A percentile compares a stretch with the other conserved stretches of the same genome.
phyloP scores from a whole-genome alignment of 2,888 invertebrate genomes.

The Drosophila buzzatii region DNA sequence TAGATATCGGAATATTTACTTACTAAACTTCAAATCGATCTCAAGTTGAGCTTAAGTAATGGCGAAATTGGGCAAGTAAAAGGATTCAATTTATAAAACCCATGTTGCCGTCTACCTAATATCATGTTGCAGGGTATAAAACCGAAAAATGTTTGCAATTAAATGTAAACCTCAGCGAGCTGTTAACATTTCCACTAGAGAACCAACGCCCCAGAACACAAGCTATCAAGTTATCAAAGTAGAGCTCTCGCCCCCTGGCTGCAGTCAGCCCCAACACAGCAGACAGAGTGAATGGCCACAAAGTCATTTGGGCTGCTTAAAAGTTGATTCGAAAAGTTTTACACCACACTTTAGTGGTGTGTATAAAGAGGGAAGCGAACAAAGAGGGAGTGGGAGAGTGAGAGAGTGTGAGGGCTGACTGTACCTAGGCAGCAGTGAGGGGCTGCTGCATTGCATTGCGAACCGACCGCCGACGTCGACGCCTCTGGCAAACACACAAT shows the following conservation, averaged over 20 bases:
- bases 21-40: not conserved
- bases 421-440: constrained; percentile 28
- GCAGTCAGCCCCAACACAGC: not conserved
- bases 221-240: constrained; percentile 78
- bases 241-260: constrained; percentile 3
- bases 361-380: not conserved
- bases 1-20: not conserved
- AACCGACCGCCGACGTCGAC: constrained; percentile 48
- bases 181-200: constrained; percentile 19
- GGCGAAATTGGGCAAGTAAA: too few relatives aligned
- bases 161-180: constrained; percentile 46
- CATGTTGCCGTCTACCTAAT: not conserved
- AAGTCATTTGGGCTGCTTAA: constrained; percentile 78
- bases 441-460: constrained; percentile 19
- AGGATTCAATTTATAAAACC: not conserved
- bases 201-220: constrained; percentile 44
- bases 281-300: constrained; percentile 65
- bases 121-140: constrained; percentile 1
- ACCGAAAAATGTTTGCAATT: constrained; percentile 36
- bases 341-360: constrained; percentile 51
- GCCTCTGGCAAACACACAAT: constrained; percentile 71
- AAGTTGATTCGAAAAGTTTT: constrained; percentile 80
- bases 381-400: not conserved
- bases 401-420: constrained; percentile 13
- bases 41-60: not conserved